These are phyloP conservation scores for Scelioninae gen. 1 DNA, from an alignment of 2,888 invertebrate species.

Conservation along the genomic window DNA sequence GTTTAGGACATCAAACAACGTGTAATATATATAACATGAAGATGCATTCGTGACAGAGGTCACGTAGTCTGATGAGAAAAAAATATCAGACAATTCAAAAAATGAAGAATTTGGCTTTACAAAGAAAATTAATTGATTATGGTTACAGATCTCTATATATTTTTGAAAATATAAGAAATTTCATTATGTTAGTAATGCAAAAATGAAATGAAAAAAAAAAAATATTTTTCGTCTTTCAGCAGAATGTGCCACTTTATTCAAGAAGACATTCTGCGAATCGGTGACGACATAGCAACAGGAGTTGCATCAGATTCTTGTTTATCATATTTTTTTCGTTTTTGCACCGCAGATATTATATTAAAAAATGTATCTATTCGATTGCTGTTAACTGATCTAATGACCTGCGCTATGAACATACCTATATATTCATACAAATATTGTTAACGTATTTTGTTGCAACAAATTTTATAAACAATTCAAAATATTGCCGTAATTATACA, in stretches of 20 bases:
- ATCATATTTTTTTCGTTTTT: conserved; percentile 66
- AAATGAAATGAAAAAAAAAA: conserved; percentile 5
- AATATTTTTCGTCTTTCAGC: not conserved
- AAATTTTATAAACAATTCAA: not conserved
- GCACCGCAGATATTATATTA: conserved; percentile 33
- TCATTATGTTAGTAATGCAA: not conserved
- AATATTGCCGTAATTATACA: not conserved
- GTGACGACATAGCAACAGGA: conserved; percentile 80
- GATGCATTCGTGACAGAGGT: conserved; percentile 10
- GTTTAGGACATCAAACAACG: not conserved
- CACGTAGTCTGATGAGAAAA: conserved; percentile 15
- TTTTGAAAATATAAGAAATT: not conserved
- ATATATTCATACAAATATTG: too few species aligned
- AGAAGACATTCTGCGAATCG: conserved; percentile 73
- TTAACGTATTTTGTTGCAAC: too few species aligned
- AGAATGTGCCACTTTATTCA: conserved; percentile 22
- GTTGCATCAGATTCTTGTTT: conserved; percentile 83
- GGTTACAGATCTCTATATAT: not conserved
- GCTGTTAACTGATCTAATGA: not conserved
- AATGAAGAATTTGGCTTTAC: too few species aligned
- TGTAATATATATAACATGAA: not conserved
- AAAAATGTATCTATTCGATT: conserved; percentile 27
- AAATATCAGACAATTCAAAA: too few species aligned
- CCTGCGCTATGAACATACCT: not conserved
- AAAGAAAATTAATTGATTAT: too few species aligned